phyloP scores from a whole-genome alignment of 64 coral and sea anemone species.

The Pachyseris speciosa region DNA sequence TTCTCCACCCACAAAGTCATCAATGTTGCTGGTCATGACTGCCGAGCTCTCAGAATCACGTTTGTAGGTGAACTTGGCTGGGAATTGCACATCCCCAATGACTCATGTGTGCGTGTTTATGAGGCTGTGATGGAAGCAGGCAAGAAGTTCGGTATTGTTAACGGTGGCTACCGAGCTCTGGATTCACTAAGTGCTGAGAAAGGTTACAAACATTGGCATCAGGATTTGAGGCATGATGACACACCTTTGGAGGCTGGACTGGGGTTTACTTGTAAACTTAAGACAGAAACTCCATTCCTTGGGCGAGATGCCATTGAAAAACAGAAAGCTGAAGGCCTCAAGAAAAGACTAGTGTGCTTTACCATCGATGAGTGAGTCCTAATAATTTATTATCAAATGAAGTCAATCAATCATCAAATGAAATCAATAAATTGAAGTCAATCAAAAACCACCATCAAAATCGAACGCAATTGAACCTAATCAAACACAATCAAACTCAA shows the following conservation, averaged over 20 bases:
- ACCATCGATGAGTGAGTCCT: slow-evolving; percentile 91
- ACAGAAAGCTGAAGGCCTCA: slow-evolving; percentile 87
- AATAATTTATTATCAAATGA: neutral
- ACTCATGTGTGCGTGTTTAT: slow-evolving; percentile 94
- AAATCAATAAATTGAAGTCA: no score
- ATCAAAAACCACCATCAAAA: no score
- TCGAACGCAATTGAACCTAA: no score
- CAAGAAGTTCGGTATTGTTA: slow-evolving; percentile 62
- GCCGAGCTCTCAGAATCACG: slow-evolving; percentile 81
- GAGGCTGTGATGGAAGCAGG: slow-evolving; percentile 87
- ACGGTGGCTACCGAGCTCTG: slow-evolving; percentile 95
- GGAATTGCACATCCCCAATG: slow-evolving; percentile 93
- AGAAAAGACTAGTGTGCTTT: slow-evolving; percentile 87
- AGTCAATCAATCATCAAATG: neutral
- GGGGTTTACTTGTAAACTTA: slow-evolving; percentile 96
- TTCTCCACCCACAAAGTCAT: slow-evolving; percentile 96
- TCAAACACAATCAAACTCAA: no score
- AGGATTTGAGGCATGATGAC: slow-evolving; percentile 96
- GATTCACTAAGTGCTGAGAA: slow-evolving; percentile 97
- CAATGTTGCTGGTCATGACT: slow-evolving; percentile 80
- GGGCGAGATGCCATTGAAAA: slow-evolving; percentile 88
- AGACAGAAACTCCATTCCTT: slow-evolving; percentile 94
- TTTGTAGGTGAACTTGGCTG: slow-evolving; percentile 98
- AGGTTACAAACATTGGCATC: slow-evolving; percentile 99
- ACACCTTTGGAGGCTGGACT: slow-evolving; percentile 92